Evolutionary conservation across 1,140 invertebrate species (phyloP), one percentile per base, ranked within the genome.

Genomic region (Mercenaria mercenaria): DNA sequence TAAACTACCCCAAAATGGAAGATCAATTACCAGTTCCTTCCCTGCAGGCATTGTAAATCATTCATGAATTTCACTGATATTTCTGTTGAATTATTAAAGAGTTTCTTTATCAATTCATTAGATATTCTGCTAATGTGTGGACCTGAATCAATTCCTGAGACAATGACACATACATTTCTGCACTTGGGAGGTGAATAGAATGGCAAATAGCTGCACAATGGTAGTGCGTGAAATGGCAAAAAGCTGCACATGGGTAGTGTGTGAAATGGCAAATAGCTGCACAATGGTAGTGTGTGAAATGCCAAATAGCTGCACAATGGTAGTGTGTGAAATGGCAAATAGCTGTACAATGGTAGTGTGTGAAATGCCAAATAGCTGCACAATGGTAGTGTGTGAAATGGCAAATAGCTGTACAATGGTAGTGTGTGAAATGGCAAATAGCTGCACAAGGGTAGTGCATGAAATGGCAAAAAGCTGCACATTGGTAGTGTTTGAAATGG

Each of bases 11-110:
- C 3, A 23, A 23, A n/a, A 34, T 79, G 50, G 47, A 29, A 34
- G 76, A 79, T 79, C 76, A 79, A 79, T 79, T 79, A 79, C 34
- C 26, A 29, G 4, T 32, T 76, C 8, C 76, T 72, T 39, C 67
- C 67, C 67, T 11, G n/a, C 34, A 72, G 67, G 67, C 67, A 32
- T 56, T 26, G 29, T 79, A 52, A 56, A 79, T 79, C 76, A 79
- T 79, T 79, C 47, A 52, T 79, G 32, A 56, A 20, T 52, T 52
- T 72, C 76, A 79, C 76, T 72, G 34, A 52, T 76, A 52, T 15
- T 52, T 34, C 29, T 56, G 32, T 34, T 59, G 3, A 52, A 79
- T 79, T 79, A 79, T 79, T 37, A 72, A 72, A 26, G 34, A 15
- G 29, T 72, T n/a, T 13, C 67, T 72, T 39, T 39, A 72, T 72